Evolutionary conservation across 2,113 vertebrate genomes (phyloP).

Genomic region (Egretta garzetta): DNA sequence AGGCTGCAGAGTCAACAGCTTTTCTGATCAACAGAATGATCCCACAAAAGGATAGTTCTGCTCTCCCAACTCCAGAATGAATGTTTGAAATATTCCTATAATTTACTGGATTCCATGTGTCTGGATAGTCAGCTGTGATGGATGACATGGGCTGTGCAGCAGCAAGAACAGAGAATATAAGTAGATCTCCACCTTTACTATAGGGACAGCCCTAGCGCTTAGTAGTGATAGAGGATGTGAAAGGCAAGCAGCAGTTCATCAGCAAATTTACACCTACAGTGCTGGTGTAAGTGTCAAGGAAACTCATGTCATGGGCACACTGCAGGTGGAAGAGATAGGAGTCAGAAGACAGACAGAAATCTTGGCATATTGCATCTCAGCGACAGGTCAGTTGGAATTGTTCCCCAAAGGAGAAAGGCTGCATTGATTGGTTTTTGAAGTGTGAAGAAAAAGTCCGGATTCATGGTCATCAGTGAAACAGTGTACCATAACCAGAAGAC

Average conservation of each 20-base stretch:
- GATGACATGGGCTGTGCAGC: neutral
- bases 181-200: neutral
- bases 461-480: neutral
- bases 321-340: neutral
- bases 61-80: neutral
- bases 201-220: neutral
- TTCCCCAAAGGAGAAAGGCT: neutral
- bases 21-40: neutral
- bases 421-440: neutral
- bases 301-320: neutral
- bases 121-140: neutral
- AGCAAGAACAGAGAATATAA: neutral
- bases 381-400: neutral
- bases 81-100: neutral
- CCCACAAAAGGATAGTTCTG: neutral
- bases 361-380: neutral
- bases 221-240: neutral
- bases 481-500: neutral
- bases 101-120: neutral
- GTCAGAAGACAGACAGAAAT: neutral
- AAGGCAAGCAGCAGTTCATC: neutral
- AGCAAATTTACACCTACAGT: neutral
- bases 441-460: neutral
- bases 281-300: neutral
- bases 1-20: neutral